Conservation (phyloP, 2,888 invertebrate genomes). For the Drosophila nigricruria region DNA sequence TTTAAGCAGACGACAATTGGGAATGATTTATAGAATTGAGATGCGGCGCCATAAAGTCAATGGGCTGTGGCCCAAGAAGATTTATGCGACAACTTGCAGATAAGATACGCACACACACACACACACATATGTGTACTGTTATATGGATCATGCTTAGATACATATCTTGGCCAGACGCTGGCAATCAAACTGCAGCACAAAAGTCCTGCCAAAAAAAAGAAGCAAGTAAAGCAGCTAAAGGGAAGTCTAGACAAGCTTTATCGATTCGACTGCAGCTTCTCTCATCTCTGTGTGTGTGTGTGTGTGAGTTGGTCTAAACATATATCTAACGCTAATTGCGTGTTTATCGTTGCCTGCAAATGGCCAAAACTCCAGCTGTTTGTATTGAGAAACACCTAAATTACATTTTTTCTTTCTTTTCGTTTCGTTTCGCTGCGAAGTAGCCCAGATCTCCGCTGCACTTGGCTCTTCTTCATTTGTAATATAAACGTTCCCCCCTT, state of each 20-base stretch:
- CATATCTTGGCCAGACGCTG: slow-evolving; percentile 12
- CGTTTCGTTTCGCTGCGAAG: background rate
- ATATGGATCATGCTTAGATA: slow-evolving; percentile 7
- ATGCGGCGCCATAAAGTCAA: slow-evolving; percentile 41
- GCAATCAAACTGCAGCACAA: slow-evolving; percentile 14
- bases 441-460: slow-evolving; percentile 19
- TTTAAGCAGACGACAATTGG: background rate
- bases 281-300: background rate
- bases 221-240: background rate
- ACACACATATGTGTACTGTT: background rate
- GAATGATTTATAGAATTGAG: slow-evolving; percentile 37
- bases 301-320: slow-evolving; percentile 20
- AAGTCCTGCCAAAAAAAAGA: slow-evolving; percentile 21
- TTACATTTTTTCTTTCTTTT: background rate
- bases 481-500: slow-evolving; percentile 24
- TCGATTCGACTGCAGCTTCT: slow-evolving; percentile 25
- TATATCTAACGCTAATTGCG: slow-evolving; percentile 41
- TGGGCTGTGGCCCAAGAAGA: slow-evolving; percentile 24
- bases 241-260: slow-evolving; percentile 27
- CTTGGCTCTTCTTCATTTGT: slow-evolving; percentile 34
- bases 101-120: slow-evolving; percentile 24
- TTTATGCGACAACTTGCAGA: slow-evolving; percentile 54
- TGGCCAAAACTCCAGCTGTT: slow-evolving; percentile 46
- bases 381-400: slow-evolving; percentile 41
- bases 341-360: slow-evolving; percentile 36